phyloP scores from a whole-genome alignment of 2,113 vertebrate genomes.

The Labrus mixtus region DNA sequence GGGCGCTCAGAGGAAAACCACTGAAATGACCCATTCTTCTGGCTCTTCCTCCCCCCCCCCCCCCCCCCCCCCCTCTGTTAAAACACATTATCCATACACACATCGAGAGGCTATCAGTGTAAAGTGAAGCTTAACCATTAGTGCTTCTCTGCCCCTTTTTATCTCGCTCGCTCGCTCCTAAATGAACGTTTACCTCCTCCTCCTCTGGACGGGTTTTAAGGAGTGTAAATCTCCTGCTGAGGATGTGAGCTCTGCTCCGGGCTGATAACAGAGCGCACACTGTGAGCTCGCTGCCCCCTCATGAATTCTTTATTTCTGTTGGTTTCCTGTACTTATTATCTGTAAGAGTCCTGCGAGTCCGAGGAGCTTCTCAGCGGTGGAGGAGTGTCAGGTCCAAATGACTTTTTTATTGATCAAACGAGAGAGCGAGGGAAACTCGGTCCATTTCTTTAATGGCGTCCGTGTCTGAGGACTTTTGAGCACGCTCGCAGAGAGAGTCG shows the following conservation, averaged over 20 bases:
- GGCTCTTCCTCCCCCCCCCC: not conserved
- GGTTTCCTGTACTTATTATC: slow-evolving; percentile 69
- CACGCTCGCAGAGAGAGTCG: not conserved
- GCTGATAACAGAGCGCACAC: slow-evolving; percentile 41
- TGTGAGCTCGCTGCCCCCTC: slow-evolving; percentile 53
- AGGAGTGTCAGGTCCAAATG: slow-evolving; percentile 45
- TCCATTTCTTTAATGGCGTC: slow-evolving; percentile 56
- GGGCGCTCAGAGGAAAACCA: slow-evolving; percentile 11
- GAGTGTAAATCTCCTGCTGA: slow-evolving; percentile 45
- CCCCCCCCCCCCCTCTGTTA: not conserved
- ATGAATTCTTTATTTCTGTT: slow-evolving; percentile 76
- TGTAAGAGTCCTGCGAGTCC: slow-evolving; percentile 14
- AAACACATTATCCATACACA: slow-evolving; percentile 18
- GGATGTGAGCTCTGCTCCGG: slow-evolving; percentile 24
- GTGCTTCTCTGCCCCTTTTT: slow-evolving; percentile 2
- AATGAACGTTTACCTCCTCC: slow-evolving; percentile 16
- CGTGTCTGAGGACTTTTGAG: not conserved
- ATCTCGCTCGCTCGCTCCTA: not conserved
- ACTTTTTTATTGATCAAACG: slow-evolving; percentile 71
- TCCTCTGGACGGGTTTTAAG: slow-evolving; percentile 15
- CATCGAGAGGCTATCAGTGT: slow-evolving; percentile 10
- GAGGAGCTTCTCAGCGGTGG: slow-evolving; percentile 4
- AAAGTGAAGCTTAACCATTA: slow-evolving; percentile 19
- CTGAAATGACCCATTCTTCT: not conserved
- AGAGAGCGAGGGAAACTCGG: slow-evolving; percentile 30